phyloP scores from a whole-genome alignment of 2,888 invertebrate species.

The Rambutsinella grinnellia region DNA sequence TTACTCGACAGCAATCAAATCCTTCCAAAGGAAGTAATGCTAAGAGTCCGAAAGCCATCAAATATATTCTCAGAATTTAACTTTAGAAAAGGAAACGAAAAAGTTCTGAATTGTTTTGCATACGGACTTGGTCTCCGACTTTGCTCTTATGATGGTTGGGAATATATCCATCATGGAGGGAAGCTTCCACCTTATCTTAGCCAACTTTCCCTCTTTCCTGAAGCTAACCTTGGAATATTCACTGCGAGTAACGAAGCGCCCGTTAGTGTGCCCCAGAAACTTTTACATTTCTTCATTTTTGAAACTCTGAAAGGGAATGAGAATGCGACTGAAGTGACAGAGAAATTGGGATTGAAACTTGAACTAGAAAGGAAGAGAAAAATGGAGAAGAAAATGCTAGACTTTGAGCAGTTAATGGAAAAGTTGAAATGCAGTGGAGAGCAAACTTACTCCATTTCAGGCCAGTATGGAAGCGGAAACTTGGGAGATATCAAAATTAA shows the following conservation, averaged over 20 bases:
- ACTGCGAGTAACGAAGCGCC: constrained; percentile 34
- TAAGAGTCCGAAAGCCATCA: no score
- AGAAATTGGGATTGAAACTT: no score
- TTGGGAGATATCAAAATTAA: no score
- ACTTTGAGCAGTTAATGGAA: no score
- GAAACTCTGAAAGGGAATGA: constrained; percentile 10
- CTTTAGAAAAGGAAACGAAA: background rate
- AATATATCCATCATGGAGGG: constrained; percentile 36
- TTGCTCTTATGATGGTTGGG: constrained; percentile 18
- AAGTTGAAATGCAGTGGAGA: no score
- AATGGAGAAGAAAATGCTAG: no score
- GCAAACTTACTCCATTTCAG: no score
- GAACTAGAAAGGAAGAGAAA: background rate
- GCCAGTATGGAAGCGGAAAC: no score
- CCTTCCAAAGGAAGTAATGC: no score
- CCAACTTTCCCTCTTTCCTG: constrained; percentile 37
- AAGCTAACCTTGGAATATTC: constrained; percentile 32
- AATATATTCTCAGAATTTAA: no score
- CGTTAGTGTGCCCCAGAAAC: background rate
- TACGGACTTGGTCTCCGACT: constrained; percentile 26
- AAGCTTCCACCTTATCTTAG: constrained; percentile 39
- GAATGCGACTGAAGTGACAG: constrained; percentile 1
- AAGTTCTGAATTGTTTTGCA: background rate
- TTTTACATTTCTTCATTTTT: constrained; percentile 29
- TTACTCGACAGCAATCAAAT: no score